Base-by-base conservation (phyloP, 1,140 invertebrate genomes). In the Myzus persicae region DNA sequence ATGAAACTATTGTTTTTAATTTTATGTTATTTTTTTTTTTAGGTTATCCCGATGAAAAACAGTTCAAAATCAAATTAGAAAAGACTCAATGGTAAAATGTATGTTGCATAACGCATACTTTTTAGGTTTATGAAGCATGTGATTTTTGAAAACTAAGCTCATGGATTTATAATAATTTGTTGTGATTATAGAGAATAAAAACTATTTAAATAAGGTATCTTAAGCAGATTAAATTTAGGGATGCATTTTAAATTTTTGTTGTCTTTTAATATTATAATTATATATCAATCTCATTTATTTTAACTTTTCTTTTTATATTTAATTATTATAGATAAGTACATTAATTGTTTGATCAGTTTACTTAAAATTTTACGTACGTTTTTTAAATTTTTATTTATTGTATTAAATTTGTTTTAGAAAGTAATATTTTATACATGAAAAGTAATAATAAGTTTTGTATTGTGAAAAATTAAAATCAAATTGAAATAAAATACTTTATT, bases 301-400 rank as follows among this genome's bases (percentile, higher is more conserved):
- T 42, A 44, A 42, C n/a, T 85, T 31, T 44, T 84, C 24, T 8
- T 44, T n/a, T 87, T 44, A 87, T 87, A 7, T 46, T 85, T 40
- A 81, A 81, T n/a, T 44, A 38, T 22, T 38, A 31, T 85, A 26
- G 31, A 31, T 85, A n/a, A n/a, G n/a, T n/a, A 85, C 31, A 67
- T 38, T 46, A n/a, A 24, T 88, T 48, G 44, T 89, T 89, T 51
- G 87, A 48, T 89, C 88, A 26, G 51, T 89, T 54, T 54, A 38
- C 36, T 51, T 51, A 26, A 89, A 89, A 54, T 89, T 89, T 89
- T 89, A 89, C 48, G 88, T 89, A 89, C 88, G 88, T 89, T 89
- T 89, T 89, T 24, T 89, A 51, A 22, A 36, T 48, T 51, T 89
- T 51, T 89, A 42, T 88, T 46, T 46, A 31, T n/a, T 51, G 1